These are phyloP conservation scores for Brachypodius melanocephalos DNA, from an alignment of 2,113 vertebrate genomes.

Conservation along the genomic window DNA sequence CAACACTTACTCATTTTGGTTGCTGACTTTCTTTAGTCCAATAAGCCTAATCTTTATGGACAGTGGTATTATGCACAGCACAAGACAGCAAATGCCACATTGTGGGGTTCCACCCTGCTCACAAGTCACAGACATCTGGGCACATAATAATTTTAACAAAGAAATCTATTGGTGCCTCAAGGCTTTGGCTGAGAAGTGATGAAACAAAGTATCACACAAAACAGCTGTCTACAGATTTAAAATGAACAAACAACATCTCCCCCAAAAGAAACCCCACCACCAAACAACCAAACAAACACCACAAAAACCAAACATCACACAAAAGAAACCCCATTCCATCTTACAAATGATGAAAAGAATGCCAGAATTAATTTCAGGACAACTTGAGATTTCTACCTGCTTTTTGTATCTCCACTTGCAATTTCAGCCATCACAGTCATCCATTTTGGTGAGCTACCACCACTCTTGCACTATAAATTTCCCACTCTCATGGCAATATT, in stretches of 20 bases:
- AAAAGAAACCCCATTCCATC: background rate
- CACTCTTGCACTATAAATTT: background rate
- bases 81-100: background rate
- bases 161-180: background rate
- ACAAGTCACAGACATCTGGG: background rate
- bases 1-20: background rate
- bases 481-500: accelerated
- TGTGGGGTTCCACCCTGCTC: background rate
- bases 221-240: background rate
- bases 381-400: background rate
- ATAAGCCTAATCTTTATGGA: background rate
- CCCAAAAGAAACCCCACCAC: accelerated
- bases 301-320: background rate
- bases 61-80: background rate
- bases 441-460: background rate
- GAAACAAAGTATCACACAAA: background rate
- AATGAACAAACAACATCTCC: background rate
- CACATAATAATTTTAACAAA: background rate
- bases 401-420: background rate
- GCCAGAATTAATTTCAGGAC: background rate
- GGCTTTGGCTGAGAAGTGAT: background rate
- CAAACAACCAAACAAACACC: background rate
- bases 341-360: background rate
- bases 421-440: accelerated
- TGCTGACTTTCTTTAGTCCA: background rate